Evolutionary conservation across 2,113 vertebrate species (phyloP), one percentile per base, ranked within the genome.

Genomic region (Platycercus adscitus): DNA sequence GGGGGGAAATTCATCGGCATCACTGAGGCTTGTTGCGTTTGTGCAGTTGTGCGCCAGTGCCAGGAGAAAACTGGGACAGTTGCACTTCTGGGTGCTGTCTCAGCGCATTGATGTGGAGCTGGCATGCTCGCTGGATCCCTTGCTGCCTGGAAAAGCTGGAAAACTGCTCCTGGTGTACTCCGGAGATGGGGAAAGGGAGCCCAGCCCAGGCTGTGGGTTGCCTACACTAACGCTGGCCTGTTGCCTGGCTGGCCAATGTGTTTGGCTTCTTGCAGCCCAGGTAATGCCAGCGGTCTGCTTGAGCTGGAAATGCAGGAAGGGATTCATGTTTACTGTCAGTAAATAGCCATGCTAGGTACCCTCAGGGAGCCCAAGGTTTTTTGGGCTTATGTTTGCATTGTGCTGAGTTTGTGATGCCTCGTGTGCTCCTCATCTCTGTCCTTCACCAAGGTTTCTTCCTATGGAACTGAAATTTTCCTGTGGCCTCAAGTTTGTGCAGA

Each of bases 71-170:
- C 66, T 95, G 89, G 94, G 90, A 72, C 88, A 83, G 68, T 93
- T 93, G 89, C 63, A 46, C 71, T 96, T 97, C 47, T 95, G 91
- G 93, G 83, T 96, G 88, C 89, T 95, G 60, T 96, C 93, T 95
- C 93, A 95, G 87, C 69, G 6, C 88, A 72, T 78, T 82, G 84
- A 63, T 11, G 81, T 70, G 81, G 77, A 95, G 73, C 92, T 91
- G 88, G 70, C 72, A 17, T 2, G 47, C 44, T 69, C 65, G 52
- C 71, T 0, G 11, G 31, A 47, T 82, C 25, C 26, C 21, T 64
- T 73, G 50, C 64, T 5, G 64, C 41, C 80, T 91, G 65, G 58
- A 55, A 83, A 89, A 81, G 79, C 88, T 78, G 81, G 68, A 81
- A 35, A 80, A 77, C 65, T 72, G 80, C 49, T 89, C 49, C 63